Evolutionary conservation across 2,113 vertebrate genomes (phyloP).

Genomic region (Dasypus novemcinctus): DNA sequence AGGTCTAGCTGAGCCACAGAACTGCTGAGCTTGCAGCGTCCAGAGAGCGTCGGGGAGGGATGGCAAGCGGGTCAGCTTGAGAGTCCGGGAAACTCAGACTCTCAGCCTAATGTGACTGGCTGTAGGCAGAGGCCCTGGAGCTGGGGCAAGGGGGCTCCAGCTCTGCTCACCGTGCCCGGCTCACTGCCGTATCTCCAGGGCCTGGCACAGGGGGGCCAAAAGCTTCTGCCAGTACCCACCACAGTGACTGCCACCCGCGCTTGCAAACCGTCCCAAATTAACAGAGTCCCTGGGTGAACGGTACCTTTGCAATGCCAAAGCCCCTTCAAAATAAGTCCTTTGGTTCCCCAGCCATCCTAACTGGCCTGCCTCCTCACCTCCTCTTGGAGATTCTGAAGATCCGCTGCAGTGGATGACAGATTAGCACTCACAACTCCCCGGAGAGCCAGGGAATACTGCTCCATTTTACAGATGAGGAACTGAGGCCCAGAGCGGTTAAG

Average conservation of each 20-base stretch:
- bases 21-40: background rate
- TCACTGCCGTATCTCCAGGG: background rate
- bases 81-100: background rate
- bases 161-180: background rate
- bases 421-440: background rate
- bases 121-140: background rate
- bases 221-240: background rate
- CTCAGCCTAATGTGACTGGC: background rate
- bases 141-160: background rate
- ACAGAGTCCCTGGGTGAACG: background rate
- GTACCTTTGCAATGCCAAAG: background rate
- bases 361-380: accelerated
- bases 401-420: accelerated
- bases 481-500: background rate
- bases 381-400: background rate
- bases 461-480: background rate
- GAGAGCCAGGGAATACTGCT: background rate
- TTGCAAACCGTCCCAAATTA: background rate
- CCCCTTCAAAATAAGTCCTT: background rate
- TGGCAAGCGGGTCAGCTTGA: background rate
- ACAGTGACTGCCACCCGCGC: too few relatives aligned
- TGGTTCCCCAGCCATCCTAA: background rate
- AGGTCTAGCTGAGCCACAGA: background rate
- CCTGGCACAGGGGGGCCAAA: background rate
- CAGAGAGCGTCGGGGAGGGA: background rate